phyloP scores from a whole-genome alignment of 2,888 invertebrate genomes.

The Lasioglossum villosulum region DNA sequence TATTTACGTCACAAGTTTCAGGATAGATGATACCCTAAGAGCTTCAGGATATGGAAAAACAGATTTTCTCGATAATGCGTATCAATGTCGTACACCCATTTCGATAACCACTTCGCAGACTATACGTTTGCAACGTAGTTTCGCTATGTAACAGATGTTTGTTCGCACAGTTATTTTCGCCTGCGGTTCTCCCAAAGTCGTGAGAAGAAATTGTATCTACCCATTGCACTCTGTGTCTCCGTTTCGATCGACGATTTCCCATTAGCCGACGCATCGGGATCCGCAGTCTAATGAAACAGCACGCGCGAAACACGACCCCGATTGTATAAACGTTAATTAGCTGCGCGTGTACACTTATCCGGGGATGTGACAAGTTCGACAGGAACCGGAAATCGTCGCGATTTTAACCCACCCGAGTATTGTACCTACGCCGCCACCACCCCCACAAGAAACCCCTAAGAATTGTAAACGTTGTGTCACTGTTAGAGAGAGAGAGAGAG shows the following conservation, averaged over 20 bases:
- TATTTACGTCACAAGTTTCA: neutral
- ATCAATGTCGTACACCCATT: neutral
- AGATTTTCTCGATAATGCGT: neutral
- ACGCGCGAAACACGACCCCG: neutral
- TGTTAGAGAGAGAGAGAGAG: conserved; percentile 8
- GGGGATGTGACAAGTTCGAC: conserved; percentile 1
- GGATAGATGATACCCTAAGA: neutral
- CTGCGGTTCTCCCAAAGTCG: neutral
- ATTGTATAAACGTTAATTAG: conserved; percentile 18
- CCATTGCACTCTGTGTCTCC: neutral
- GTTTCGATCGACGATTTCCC: conserved; percentile 4
- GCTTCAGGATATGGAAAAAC: neutral
- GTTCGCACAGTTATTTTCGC: neutral
- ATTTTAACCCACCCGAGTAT: conserved; percentile 18
- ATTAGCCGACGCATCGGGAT: conserved; percentile 1
- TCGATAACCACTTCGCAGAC: too few relatives aligned
- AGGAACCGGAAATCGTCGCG: conserved; percentile 15
- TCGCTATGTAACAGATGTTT: too few relatives aligned
- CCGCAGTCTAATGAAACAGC: conserved; percentile 20
- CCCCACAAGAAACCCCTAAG: neutral
- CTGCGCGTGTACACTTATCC: conserved; percentile 11
- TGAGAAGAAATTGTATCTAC: neutral
- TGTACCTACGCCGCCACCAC: neutral
- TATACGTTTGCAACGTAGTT: neutral
- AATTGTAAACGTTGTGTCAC: conserved; percentile 19